Base-by-base conservation (phyloP, 2,888 invertebrate genomes). In the Hirtodrosophila histrioides region DNA sequence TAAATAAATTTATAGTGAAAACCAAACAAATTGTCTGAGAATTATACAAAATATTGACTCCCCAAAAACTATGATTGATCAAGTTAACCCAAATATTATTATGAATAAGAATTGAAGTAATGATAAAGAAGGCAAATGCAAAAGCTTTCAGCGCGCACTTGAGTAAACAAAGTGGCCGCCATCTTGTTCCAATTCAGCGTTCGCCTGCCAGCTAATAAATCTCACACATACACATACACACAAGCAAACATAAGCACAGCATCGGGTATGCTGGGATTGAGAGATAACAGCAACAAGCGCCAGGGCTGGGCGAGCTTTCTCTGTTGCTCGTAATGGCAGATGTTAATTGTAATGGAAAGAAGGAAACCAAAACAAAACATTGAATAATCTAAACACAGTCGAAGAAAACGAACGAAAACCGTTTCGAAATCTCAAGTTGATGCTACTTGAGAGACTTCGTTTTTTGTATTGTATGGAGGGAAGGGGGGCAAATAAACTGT, bases 131-230 rank as follows among this genome's bases (percentile, higher is more conserved):
- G n/a, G 51, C 57, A 35, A 61, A 62, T 57, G 60, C 24, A 24
- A 17, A 75, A 63, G 55, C 65, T 73, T 58, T 31, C 27, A 36
- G 27, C 40, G 31, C 24, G 57, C 75, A 75, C 71, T 75, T 75
- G 75, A 61, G 63, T 71, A 75, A 75, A 75, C 68, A 71, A 56
- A 75, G 43, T 64, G 57, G 54, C 46, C 51, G 75, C 75, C 75
- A 75, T 75, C 50, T 75, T 75, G 75, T 75, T 75, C 68, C 75
- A 71, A 57, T 75, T 75, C 68, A 64, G 23, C 63, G 60, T 71
- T 68, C 67, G 58, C 49, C 49, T 37, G 29, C 54, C 53, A 54
- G 64, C 64, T 64, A 70, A 69, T 69, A 66, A 61, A 31, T 8
- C 7, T 7, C 31, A 31, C 50, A 46, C 51, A 44, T 41, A 35